Base-by-base conservation (phyloP, 2,888 invertebrate genomes). In the Cosmia pyralina region DNA sequence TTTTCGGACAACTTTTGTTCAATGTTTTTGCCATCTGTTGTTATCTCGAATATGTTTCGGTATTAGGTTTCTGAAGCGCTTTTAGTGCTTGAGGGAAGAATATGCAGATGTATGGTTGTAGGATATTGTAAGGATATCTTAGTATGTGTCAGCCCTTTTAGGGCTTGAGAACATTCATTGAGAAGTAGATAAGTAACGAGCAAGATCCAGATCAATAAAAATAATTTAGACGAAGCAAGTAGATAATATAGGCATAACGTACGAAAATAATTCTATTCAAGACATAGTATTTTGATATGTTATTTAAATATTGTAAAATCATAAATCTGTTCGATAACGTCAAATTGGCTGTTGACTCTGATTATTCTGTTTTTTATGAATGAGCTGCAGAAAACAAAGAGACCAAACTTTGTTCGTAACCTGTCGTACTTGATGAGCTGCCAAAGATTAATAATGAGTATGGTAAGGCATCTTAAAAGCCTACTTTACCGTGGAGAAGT, bases 1-100 rank as follows among this genome's bases (percentile, higher is more conserved):
- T 83, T 69, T 72, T 62, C 67, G 28, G n/a, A 4, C 28, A 84
- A 81, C 53, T 84, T 81, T 74, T 57, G 28, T 67, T 72, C 44
- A 53, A 58, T 59, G 63, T 73, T 68, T 55, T 19, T 57, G 28
- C 72, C 80, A 74, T 75, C 69, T 82, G 76, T 59, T 70, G 53
- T 68, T 70, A 58, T 78, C 22, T 19, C 57, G 53, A 52, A 68
- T 68, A 68, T 77, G 38, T 69, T 64, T 69, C 6, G 62, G 55
- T 68, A 64, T 65, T 64, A 28, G 1, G 46, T 73, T 74, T 65
- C 67, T 81, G 48, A 38, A 52, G 15, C 57, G 41, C 44, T 80
- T 62, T 65, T 59, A 64, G 57, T 57, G 59, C 53, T 75, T 48
- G 15, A 41, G n/a, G 5, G 15, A 46, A 59, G 5, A 59, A 63